phyloP scores from a whole-genome alignment of 2,113 vertebrate species.

The Phaethon lepturus region DNA sequence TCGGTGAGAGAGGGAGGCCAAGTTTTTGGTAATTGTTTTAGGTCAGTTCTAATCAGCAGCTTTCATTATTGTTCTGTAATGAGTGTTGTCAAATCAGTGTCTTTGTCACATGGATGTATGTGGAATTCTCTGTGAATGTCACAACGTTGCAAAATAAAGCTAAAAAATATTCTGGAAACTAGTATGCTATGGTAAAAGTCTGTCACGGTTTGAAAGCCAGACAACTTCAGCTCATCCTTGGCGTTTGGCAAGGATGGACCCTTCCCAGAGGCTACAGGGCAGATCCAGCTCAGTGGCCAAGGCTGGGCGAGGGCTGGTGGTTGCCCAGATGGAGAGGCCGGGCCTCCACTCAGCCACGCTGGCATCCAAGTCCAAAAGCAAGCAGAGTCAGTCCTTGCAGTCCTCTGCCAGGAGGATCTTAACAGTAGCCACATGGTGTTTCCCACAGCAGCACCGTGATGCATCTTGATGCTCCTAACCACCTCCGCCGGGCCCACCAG shows the following conservation, averaged over 20 bases:
- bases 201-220: background rate
- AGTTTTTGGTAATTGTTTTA: background rate
- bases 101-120: background rate
- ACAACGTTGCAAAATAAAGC: slow-evolving; percentile 43
- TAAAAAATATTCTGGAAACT: background rate
- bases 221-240: background rate
- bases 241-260: background rate
- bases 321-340: background rate
- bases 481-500: background rate
- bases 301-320: fast-evolving
- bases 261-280: background rate
- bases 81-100: background rate
- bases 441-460: background rate
- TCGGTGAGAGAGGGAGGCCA: background rate
- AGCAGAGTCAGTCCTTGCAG: fast-evolving
- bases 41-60: background rate
- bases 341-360: fast-evolving
- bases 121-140: background rate
- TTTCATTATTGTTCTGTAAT: background rate
- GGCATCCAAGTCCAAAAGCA: background rate
- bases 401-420: background rate
- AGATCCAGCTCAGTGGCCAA: background rate
- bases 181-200: background rate
- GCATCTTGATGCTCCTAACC: background rate
- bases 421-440: background rate